Evolutionary conservation across 64 coral and sea anemone genomes (phyloP).

Genomic region (Montipora cactus): DNA sequence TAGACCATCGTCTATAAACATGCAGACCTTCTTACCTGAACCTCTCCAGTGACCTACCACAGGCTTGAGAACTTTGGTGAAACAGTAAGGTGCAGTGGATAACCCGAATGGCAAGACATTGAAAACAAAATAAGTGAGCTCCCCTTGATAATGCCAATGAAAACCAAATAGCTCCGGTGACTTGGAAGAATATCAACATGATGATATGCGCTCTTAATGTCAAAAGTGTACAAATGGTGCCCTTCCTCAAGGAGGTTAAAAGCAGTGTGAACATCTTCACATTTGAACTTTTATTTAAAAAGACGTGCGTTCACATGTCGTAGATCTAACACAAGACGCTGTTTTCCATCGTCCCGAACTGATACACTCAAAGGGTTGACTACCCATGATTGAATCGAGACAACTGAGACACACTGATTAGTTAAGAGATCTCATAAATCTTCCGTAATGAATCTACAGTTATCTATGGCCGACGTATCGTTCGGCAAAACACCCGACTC

Average conservation of each 20-base stretch:
- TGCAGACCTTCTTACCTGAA: neutral
- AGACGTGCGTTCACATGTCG: slow-evolving; percentile 35
- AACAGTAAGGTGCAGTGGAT: slow-evolving; percentile 6
- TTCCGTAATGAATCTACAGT: slow-evolving; percentile 32
- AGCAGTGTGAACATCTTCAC: slow-evolving; percentile 10
- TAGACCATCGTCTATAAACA: neutral
- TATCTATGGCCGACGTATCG: slow-evolving; percentile 25
- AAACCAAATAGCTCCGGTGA: too few relatives aligned
- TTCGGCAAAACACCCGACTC: slow-evolving; percentile 24
- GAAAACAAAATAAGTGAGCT: too few relatives aligned
- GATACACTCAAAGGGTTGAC: slow-evolving; percentile 51
- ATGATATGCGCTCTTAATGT: too few relatives aligned
- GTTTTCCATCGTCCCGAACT: neutral
- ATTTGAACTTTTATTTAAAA: slow-evolving; percentile 10
- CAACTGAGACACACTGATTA: neutral
- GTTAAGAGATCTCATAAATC: slow-evolving; percentile 35
- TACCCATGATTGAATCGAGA: neutral
- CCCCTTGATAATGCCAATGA: too few relatives aligned
- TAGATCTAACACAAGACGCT: neutral
- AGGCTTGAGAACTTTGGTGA: slow-evolving; percentile 27
- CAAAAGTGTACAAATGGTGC: neutral
- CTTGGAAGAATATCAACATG: too few relatives aligned
- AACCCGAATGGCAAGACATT: neutral
- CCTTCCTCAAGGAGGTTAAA: neutral
- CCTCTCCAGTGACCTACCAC: neutral